These are phyloP conservation scores for Vulpes ferrilata DNA, from an alignment of 2,113 vertebrate genomes.

Conservation along the genomic window DNA sequence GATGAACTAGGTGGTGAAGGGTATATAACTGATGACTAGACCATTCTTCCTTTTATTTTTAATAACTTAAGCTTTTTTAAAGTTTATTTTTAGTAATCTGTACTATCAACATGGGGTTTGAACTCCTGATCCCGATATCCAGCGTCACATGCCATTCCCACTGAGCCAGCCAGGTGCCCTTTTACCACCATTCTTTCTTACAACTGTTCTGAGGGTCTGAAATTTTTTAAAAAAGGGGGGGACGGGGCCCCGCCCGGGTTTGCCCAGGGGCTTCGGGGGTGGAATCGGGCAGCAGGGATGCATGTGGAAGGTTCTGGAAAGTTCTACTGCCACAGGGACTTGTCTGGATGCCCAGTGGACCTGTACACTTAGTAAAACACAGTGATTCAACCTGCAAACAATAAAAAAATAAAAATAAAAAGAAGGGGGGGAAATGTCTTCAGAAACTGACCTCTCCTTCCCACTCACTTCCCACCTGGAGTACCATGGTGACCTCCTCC, in stretches of 20 bases:
- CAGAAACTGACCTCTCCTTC: not conserved
- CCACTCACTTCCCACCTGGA: not conserved
- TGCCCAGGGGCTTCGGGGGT: not conserved
- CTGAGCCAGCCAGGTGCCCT: not conserved
- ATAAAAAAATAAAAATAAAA: too few relatives aligned
- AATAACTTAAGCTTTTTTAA: not conserved
- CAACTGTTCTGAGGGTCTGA: not conserved
- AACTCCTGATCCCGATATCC: not conserved
- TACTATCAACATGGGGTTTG: not conserved
- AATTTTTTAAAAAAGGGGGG: not conserved
- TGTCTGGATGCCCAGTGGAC: not conserved
- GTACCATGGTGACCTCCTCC: not conserved
- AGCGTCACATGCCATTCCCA: not conserved
- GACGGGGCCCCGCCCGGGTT: not conserved
- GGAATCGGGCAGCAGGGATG: not conserved
- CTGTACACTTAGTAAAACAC: slow-evolving; percentile 78
- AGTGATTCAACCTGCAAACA: slow-evolving; percentile 29
- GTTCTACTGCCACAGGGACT: not conserved
- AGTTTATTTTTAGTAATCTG: not conserved
- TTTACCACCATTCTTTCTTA: not conserved
- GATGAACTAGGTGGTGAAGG: not conserved
- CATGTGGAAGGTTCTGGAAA: slow-evolving; percentile 1
- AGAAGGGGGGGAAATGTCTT: not conserved
- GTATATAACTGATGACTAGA: not conserved
- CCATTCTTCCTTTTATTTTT: not conserved